phyloP scores from a whole-genome alignment of 1,140 invertebrate genomes.

The Cherax destructor region DNA sequence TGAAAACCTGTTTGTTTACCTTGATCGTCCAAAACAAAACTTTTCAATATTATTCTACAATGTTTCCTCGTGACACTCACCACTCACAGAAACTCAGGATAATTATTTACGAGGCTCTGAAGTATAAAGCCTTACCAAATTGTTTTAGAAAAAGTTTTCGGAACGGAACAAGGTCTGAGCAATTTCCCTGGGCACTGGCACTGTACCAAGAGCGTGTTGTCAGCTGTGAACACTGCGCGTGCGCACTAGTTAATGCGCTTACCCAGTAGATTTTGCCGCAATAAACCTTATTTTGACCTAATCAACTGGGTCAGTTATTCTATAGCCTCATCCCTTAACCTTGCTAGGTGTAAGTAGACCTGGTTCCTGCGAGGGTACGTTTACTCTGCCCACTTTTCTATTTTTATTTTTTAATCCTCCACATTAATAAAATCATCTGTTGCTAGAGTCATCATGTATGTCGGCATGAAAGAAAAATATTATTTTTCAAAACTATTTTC shows the following conservation, averaged over 20 bases:
- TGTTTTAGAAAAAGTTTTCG: not conserved
- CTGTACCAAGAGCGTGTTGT: conserved; percentile 12
- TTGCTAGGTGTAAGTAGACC: too few relatives aligned
- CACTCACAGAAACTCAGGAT: not conserved
- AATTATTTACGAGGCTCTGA: conserved; percentile 1
- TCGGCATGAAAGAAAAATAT: not conserved
- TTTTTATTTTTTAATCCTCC: too few relatives aligned
- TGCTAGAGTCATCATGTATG: too few relatives aligned
- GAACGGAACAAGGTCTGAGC: not conserved
- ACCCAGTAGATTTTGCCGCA: conserved; percentile 13
- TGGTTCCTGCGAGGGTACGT: too few relatives aligned
- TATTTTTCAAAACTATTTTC: not conserved
- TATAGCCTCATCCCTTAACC: too few relatives aligned
- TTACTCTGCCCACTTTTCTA: too few relatives aligned
- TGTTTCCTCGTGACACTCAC: not conserved
- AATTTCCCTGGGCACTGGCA: not conserved
- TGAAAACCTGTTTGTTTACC: too few relatives aligned
- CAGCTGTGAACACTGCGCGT: conserved; percentile 30
- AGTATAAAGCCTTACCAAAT: not conserved
- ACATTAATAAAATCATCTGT: too few relatives aligned
- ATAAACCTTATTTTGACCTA: not conserved
- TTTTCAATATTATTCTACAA: not conserved
- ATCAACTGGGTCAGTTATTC: too few relatives aligned
- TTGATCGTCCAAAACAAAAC: too few relatives aligned
- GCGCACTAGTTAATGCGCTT: conserved; percentile 26